Conservation (phyloP, 2,888 invertebrate species). For the Erebia aethiops region DNA sequence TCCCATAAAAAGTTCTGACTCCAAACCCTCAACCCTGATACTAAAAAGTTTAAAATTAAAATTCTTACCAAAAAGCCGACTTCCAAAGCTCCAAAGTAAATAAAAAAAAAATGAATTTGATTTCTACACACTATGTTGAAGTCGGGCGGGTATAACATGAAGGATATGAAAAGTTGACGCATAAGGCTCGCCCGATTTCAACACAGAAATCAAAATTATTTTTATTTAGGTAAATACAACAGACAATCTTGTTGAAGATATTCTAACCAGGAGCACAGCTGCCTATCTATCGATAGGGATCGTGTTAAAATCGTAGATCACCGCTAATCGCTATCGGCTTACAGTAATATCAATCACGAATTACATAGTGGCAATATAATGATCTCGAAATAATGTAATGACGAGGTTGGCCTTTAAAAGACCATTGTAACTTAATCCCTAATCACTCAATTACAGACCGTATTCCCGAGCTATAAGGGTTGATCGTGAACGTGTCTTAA, state of each 20-base stretch:
- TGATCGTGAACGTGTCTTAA: conserved; percentile 41
- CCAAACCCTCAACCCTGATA: too few species aligned
- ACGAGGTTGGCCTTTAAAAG: conserved; percentile 63
- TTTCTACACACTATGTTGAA: too few species aligned
- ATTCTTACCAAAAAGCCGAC: too few species aligned
- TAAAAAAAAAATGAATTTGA: too few species aligned
- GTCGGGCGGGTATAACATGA: too few species aligned
- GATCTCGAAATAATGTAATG: conserved; percentile 76
- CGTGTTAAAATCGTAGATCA: conserved; percentile 42
- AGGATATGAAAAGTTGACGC: too few species aligned
- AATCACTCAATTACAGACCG: conserved; percentile 46
- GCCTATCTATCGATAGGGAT: conserved; percentile 33
- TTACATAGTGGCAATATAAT: conserved; percentile 66
- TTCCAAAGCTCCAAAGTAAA: too few species aligned
- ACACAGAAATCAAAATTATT: too few species aligned
- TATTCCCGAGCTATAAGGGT: conserved; percentile 50
- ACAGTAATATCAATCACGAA: conserved; percentile 64
- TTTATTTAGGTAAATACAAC: too few species aligned
- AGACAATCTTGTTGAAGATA: background rate
- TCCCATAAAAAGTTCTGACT: too few species aligned
- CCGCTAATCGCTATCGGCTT: conserved; percentile 35
- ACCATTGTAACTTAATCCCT: conserved; percentile 47
- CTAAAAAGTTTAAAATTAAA: too few species aligned
- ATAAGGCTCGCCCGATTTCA: too few species aligned
- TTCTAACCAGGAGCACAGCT: background rate